Conservation (phyloP, 30 jellyfish, hydroid and myxozoan genomes). For the Sanderia malayensis region DNA sequence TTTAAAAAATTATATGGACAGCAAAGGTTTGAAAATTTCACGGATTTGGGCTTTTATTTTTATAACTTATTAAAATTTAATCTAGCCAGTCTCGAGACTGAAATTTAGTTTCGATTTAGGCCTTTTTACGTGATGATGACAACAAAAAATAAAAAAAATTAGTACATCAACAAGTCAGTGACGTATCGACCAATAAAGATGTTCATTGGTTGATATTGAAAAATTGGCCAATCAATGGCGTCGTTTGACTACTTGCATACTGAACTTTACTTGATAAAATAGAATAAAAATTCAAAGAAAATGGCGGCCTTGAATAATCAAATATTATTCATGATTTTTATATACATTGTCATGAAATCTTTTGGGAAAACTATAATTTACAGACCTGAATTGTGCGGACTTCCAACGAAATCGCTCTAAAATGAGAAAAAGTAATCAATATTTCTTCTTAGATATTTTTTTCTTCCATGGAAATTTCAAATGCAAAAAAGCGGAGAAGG, state of each 20-base stretch:
- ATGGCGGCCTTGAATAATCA: slow-evolving; percentile 9
- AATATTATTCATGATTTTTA: neutral
- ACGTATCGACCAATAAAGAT: neutral
- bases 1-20: too few species aligned
- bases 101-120: too few species aligned
- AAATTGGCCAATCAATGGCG: neutral
- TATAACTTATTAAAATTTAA: too few species aligned
- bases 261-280: neutral
- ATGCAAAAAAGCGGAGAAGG: neutral
- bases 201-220: neutral
- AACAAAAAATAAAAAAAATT: too few species aligned
- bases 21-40: too few species aligned
- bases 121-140: too few species aligned
- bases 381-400: slow-evolving; percentile 1
- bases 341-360: neutral
- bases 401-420: neutral
- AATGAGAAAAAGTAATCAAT: neutral
- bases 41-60: too few species aligned
- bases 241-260: neutral
- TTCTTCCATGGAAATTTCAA: neutral
- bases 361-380: neutral
- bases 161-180: too few species aligned
- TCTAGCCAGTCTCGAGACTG: too few species aligned
- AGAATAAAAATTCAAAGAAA: neutral
- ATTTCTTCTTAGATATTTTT: neutral